These are phyloP conservation scores for Dryadula phaetusa DNA, from an alignment of 2,888 invertebrate genomes.

Conservation along the genomic window DNA sequence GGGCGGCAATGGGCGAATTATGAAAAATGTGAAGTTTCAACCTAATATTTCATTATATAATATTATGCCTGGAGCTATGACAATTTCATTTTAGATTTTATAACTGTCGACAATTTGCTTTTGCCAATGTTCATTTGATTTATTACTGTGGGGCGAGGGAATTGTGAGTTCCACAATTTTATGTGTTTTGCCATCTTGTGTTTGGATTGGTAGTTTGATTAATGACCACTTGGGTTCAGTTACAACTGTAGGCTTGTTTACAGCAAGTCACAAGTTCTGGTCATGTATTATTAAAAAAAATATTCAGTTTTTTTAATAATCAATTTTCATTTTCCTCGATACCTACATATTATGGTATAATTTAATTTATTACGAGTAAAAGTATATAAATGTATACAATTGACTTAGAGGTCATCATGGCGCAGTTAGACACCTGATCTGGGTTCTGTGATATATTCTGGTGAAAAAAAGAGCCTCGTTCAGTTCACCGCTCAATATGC, in stretches of 20 bases:
- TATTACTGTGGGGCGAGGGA: conserved; percentile 1
- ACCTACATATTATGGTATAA: too few species aligned
- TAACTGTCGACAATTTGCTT: conserved; percentile 38
- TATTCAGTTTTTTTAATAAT: too few species aligned
- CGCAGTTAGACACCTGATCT: too few species aligned
- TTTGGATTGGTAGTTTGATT: not conserved
- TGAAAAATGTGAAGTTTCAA: conserved; percentile 64
- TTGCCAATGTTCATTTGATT: conserved; percentile 32
- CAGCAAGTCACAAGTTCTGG: too few species aligned
- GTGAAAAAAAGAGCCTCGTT: too few species aligned
- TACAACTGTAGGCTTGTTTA: not conserved
- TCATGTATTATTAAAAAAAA: too few species aligned
- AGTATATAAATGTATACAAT: too few species aligned
- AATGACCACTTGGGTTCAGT: not conserved
- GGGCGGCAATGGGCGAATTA: conserved; percentile 62
- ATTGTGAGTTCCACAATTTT: not conserved
- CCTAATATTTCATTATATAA: conserved; percentile 49
- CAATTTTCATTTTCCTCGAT: too few species aligned
- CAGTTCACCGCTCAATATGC: too few species aligned
- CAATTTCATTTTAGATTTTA: conserved; percentile 34
- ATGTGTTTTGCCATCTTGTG: not conserved
- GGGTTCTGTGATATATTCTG: too few species aligned
- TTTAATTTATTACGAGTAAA: too few species aligned
- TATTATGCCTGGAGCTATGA: conserved; percentile 17
- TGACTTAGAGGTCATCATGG: too few species aligned